These are phyloP conservation scores for Itoplectis maculator DNA, from an alignment of 2,888 invertebrate genomes.

Conservation along the genomic window DNA sequence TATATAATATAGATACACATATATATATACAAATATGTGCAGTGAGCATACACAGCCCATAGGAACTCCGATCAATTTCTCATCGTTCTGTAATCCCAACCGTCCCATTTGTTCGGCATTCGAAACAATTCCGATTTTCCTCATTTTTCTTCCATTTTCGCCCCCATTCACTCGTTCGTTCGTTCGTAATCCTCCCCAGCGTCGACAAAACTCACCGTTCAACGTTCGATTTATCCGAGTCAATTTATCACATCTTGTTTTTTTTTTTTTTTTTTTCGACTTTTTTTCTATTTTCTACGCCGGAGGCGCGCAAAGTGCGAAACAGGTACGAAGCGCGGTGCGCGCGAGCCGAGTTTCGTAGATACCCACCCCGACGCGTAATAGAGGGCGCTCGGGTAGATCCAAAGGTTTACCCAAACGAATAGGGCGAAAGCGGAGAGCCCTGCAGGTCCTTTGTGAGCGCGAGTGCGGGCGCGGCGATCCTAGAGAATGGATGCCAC, in stretches of 20 bases:
- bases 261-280: neutral
- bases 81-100: slow-evolving; percentile 47
- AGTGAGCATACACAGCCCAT: slow-evolving; percentile 23
- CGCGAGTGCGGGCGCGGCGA: neutral
- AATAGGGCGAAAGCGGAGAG: neutral
- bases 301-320: slow-evolving; percentile 7
- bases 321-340: slow-evolving; percentile 15
- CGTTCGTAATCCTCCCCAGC: neutral
- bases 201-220: neutral
- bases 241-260: neutral
- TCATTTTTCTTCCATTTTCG: slow-evolving; percentile 6
- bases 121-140: slow-evolving; percentile 38
- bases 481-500: slow-evolving; percentile 6
- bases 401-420: neutral
- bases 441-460: neutral
- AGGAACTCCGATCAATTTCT: slow-evolving; percentile 43
- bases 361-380: slow-evolving; percentile 10
- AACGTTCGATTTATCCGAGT: slow-evolving; percentile 1
- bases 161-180: too few species aligned
- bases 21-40: slow-evolving; percentile 1
- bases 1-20: neutral
- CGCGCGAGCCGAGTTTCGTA: slow-evolving; percentile 4
- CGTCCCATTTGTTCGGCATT: neutral
- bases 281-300: neutral
- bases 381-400: slow-evolving; percentile 14